Conservation (phyloP, 2,888 invertebrate genomes). For the Caenorhabditis panamensis region DNA sequence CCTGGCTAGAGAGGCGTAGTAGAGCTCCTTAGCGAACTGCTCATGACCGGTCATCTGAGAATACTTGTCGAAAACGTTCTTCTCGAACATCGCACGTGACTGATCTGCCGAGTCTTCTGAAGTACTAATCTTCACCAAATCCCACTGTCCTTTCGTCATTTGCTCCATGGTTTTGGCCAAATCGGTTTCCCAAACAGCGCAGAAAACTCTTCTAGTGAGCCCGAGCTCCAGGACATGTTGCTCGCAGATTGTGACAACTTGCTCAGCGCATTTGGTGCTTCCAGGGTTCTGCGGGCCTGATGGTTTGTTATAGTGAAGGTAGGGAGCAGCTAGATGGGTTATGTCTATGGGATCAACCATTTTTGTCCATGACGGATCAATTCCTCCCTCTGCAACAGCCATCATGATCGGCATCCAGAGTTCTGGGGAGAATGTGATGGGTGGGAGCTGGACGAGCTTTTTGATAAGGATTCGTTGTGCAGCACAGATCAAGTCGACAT, state of each 20-base stretch:
- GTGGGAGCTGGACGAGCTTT: conserved; percentile 29
- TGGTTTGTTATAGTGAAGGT: not conserved
- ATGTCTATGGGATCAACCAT: conserved; percentile 35
- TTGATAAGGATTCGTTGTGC: conserved; percentile 32
- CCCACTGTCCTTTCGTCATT: conserved; percentile 30
- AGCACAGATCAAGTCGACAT: conserved; percentile 42
- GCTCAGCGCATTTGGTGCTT: conserved; percentile 26
- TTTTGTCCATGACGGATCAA: conserved; percentile 25
- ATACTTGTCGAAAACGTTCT: conserved; percentile 31
- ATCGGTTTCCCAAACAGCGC: conserved; percentile 31
- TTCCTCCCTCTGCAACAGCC: conserved; percentile 35
- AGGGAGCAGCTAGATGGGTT: not conserved
- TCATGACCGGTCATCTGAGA: conserved; percentile 36
- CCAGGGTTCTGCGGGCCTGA: no score
- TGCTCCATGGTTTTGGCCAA: conserved; percentile 3
- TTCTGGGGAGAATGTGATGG: conserved; percentile 40
- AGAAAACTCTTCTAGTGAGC: conserved; percentile 32
- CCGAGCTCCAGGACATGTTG: conserved; percentile 21
- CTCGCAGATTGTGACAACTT: conserved; percentile 35
- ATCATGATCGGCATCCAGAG: conserved; percentile 41
- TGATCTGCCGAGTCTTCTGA: conserved; percentile 20
- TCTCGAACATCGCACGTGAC: conserved; percentile 15
- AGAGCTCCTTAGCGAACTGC: conserved; percentile 36
- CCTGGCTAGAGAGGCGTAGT: conserved; percentile 31
- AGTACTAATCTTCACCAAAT: conserved; percentile 7